Base-by-base conservation (phyloP, 2,113 vertebrate genomes). In the Pithys albifrons region DNA sequence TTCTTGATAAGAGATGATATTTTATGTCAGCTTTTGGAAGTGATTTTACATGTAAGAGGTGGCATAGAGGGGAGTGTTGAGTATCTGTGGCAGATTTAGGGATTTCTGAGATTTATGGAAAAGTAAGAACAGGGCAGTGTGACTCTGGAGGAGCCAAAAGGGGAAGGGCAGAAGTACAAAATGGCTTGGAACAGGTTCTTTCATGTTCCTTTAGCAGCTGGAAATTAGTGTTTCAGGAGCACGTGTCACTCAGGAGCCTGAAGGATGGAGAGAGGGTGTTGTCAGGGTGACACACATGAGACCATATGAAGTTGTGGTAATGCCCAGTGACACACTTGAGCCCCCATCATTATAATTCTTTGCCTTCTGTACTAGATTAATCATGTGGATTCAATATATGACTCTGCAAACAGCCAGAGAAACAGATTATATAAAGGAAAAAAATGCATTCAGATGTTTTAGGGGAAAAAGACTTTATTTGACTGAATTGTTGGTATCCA, bases 211-310 rank as follows among this genome's bases (percentile, higher is more conserved):
- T n/a, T 37, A 24, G 20, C 46, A 45, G 45, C n/a, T 88, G 85
- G 76, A 77, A 88, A 80, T 66, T 16, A 46, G 3, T 74, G 39
- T 84, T 76, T 69, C 49, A 62, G 37, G 43, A 51, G 54, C 62
- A 45, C 0, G 1, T 93, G 67, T 70, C 13, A 12, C 54, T 80
- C 4, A 23, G 49, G 14, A 0, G 0, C n/a, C 39, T 76, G 71
- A 29, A 70, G 37, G 59, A 7, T 82, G 75, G 37, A 29, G 20
- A 59, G 48, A 29, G 10, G 28, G 13, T 45, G 39, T 66, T 66
- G 10, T 31, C 10, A 24, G 55, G 25, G 35, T 93, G 74, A 75
- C 9, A 8, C 64, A 71, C 28, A 29, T 10, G 4, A 29, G 11
- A 17, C 13, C 3, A 1, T 20, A 3, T 12, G 7, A 85, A 83